Conservation (phyloP, 2,888 invertebrate genomes). For the Phorcus lineatus region DNA sequence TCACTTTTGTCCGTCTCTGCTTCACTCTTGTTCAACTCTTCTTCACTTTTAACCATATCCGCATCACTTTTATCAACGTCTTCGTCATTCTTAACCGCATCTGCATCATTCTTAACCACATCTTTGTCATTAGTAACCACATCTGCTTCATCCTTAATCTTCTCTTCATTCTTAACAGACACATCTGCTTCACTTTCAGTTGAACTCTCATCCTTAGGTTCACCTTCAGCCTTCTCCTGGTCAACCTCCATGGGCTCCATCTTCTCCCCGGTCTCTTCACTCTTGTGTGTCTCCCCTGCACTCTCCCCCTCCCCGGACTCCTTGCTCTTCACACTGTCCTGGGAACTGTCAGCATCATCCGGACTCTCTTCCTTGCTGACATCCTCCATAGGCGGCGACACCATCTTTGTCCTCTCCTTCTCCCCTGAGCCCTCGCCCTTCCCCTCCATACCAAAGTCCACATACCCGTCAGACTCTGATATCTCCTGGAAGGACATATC, state of each 20-base stretch:
- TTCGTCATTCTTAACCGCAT: not conserved
- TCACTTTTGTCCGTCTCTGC: constrained; percentile 27
- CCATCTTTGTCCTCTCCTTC: not conserved
- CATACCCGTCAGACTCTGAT: constrained; percentile 77
- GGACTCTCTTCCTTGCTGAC: not conserved
- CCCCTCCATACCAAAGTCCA: not conserved
- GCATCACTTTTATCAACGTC: not conserved
- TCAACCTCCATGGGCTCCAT: not conserved
- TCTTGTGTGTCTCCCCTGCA: constrained; percentile 47
- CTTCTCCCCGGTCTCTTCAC: constrained; percentile 30
- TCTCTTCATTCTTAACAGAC: too few relatives aligned
- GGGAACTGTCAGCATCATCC: constrained; percentile 12
- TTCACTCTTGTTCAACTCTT: not conserved
- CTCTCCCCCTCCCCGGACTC: constrained; percentile 51
- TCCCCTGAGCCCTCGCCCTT: not conserved
- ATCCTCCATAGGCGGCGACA: constrained; percentile 5
- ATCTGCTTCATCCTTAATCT: not conserved
- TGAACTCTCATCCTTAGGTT: not conserved
- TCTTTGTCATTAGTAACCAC: too few relatives aligned
- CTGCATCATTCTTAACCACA: constrained; percentile 1
- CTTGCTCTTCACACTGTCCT: constrained; percentile 20
- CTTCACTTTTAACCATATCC: constrained; percentile 1
- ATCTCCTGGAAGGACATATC: not conserved
- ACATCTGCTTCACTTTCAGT: not conserved
- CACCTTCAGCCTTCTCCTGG: not conserved